Percentiles rank a stretch among this genome's conserved stretches.
Evolutionary conservation across 1,140 invertebrate genomes (phyloP).

Genomic region (Drosophila fuyamai): DNA sequence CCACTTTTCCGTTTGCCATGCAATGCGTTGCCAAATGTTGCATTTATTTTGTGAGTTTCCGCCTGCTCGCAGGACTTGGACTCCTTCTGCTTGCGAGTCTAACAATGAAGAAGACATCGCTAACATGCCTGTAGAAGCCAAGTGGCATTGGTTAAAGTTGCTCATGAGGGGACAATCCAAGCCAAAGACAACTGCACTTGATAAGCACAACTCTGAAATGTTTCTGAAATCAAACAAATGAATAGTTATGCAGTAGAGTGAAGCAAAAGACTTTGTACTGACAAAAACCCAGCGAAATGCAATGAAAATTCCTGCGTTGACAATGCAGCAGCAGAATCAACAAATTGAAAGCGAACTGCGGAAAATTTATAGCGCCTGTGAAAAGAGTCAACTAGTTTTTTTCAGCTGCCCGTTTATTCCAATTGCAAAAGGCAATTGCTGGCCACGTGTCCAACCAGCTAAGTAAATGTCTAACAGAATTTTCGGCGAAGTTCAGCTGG

Average conservation of each 20-base stretch:
- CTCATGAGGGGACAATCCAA: slow-evolving; percentile 16
- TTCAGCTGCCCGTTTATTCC: slow-evolving; percentile 38
- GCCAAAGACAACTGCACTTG: slow-evolving; percentile 5
- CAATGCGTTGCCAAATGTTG: slow-evolving; percentile 79
- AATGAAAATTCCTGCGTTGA: slow-evolving; percentile 26
- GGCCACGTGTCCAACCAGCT: slow-evolving; percentile 64
- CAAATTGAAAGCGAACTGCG: slow-evolving; percentile 60
- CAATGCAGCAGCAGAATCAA: slow-evolving; percentile 16
- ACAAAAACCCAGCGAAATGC: slow-evolving; percentile 13
- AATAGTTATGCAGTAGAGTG: slow-evolving; percentile 19
- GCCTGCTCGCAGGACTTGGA: slow-evolving; percentile 25
- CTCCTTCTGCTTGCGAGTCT: slow-evolving; percentile 9
- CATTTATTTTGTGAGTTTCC: slow-evolving; percentile 80
- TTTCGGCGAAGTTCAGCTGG: slow-evolving; percentile 48
- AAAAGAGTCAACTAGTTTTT: slow-evolving; percentile 32
- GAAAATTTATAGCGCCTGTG: slow-evolving; percentile 51
- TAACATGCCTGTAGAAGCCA: slow-evolving; percentile 1
- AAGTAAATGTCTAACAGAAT: slow-evolving; percentile 44
- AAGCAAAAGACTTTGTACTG: neutral
- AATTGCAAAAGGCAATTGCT: slow-evolving; percentile 62
- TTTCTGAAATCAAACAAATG: slow-evolving; percentile 29
- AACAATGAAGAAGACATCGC: slow-evolving; percentile 7
- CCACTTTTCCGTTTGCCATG: slow-evolving; percentile 72
- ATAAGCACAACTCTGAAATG: slow-evolving; percentile 22
- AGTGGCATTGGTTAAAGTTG: slow-evolving; percentile 9